Evolutionary conservation across 2,113 vertebrate genomes (phyloP).

Genomic region (Bos indicus): DNA sequence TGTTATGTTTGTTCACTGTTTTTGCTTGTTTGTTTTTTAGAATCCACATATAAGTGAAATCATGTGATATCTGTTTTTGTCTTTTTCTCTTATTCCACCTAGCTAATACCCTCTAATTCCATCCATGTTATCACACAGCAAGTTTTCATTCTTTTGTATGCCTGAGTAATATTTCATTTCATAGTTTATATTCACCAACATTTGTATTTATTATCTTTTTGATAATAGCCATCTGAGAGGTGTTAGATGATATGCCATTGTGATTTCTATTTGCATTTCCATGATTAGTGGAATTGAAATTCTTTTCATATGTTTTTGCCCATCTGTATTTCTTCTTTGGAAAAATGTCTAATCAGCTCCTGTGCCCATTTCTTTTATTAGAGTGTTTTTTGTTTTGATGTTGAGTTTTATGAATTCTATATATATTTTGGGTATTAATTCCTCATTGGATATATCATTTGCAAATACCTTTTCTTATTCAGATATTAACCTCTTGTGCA

Average conservation of each 20-base stretch:
- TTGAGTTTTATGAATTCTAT: background rate
- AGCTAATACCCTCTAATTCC: background rate
- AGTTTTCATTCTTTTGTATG: background rate
- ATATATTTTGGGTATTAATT: background rate
- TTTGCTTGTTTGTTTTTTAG: background rate
- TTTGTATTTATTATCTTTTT: background rate
- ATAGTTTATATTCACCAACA: background rate
- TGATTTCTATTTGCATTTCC: background rate
- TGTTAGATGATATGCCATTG: background rate
- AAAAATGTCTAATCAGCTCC: background rate
- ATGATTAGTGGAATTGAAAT: background rate
- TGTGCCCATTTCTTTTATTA: background rate
- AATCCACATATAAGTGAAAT: background rate
- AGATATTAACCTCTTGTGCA: background rate
- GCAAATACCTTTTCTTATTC: background rate
- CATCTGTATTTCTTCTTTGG: background rate
- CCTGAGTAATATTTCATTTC: background rate
- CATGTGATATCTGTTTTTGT: background rate
- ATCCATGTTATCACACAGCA: background rate
- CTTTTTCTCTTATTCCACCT: background rate
- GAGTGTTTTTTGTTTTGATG: background rate
- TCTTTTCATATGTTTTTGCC: background rate
- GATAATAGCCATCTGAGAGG: background rate
- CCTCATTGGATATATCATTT: no score
- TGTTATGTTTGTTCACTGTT: background rate